phyloP scores from a whole-genome alignment of 2,113 vertebrate genomes.

The Petaurus breviceps region DNA sequence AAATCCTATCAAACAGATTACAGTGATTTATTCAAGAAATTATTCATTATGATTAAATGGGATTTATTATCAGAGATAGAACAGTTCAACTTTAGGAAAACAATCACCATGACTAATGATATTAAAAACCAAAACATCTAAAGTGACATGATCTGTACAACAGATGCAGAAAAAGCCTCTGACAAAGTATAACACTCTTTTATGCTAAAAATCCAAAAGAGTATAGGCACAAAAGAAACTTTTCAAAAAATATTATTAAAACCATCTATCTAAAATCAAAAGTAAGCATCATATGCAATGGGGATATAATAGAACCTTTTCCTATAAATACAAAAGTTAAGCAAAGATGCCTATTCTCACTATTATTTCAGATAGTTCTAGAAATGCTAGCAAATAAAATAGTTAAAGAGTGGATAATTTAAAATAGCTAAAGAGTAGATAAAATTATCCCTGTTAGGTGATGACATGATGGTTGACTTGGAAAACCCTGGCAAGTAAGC shows the following conservation, averaged over 20 bases:
- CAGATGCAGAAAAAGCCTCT: neutral
- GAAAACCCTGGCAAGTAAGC: neutral
- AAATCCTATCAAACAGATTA: too few relatives aligned
- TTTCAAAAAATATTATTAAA: neutral
- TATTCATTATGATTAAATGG: too few relatives aligned
- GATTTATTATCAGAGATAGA: neutral
- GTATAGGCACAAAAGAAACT: neutral
- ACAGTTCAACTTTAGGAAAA: slow-evolving; percentile 1
- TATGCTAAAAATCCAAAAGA: neutral
- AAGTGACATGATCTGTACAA: neutral
- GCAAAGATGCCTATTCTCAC: neutral
- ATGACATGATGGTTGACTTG: neutral
- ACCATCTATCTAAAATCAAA: neutral
- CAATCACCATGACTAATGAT: neutral
- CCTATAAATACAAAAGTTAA: neutral
- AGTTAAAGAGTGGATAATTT: too few relatives aligned
- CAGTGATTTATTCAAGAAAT: neutral
- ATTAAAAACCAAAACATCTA: neutral
- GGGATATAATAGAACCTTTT: neutral
- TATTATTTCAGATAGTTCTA: neutral
- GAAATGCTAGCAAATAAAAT: neutral
- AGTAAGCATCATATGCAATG: neutral
- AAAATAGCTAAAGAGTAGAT: too few relatives aligned
- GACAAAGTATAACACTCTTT: neutral
- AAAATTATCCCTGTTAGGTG: too few relatives aligned